A percentile compares a stretch with the other conserved stretches of the same genome.
phyloP scores from a whole-genome alignment of 2,113 vertebrate genomes.

The Capra hircus region DNA sequence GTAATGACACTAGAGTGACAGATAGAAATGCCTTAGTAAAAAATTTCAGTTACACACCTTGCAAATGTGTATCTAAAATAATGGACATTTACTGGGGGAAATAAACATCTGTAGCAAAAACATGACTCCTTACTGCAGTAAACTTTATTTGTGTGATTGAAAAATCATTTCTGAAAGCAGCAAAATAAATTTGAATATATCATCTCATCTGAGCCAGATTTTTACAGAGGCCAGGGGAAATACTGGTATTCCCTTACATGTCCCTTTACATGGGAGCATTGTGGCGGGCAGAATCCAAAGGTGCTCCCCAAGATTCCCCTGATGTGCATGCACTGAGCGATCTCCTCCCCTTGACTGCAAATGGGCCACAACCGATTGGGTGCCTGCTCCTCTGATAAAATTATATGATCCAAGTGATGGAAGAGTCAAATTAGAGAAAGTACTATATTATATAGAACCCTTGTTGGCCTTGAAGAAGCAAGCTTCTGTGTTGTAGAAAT shows the following conservation, averaged over 20 bases:
- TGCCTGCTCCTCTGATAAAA: neutral
- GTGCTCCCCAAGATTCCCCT: too few species aligned
- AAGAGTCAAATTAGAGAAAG: neutral
- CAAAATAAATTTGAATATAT: neutral
- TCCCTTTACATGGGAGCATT: neutral
- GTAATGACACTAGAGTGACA: neutral
- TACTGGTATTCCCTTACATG: neutral
- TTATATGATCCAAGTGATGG: neutral
- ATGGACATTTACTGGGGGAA: neutral
- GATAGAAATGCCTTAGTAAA: neutral
- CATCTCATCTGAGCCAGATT: neutral
- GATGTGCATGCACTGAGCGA: accelerated
- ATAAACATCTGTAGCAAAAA: neutral
- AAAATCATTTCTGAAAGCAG: neutral
- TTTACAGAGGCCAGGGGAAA: neutral
- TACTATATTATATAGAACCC: neutral
- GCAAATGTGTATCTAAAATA: neutral
- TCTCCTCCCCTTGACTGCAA: neutral
- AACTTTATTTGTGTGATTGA: neutral
- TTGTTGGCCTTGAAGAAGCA: neutral
- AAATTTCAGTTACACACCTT: neutral
- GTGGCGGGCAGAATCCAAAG: neutral
- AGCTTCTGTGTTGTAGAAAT: neutral
- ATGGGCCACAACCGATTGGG: neutral
- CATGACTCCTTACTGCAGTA: neutral